These are phyloP conservation scores for Bombyx mandarina DNA, from an alignment of 1,140 invertebrate genomes.

Conservation along the genomic window DNA sequence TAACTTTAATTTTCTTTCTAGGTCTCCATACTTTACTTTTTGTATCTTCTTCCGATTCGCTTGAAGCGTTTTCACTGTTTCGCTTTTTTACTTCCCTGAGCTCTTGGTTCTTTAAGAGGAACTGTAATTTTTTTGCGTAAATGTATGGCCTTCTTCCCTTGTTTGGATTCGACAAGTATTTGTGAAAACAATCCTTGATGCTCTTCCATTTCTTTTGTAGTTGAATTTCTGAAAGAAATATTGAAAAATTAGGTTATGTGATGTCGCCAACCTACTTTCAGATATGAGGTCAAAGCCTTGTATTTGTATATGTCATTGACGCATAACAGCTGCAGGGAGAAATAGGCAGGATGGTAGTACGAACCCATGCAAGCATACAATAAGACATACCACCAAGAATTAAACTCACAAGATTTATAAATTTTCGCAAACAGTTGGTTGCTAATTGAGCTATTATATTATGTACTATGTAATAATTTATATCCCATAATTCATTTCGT, in stretches of 20 bases:
- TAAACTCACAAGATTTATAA: no score
- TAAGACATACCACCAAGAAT: no score
- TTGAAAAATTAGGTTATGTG: neutral
- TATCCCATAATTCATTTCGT: no score
- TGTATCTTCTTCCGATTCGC: slow-evolving; percentile 35
- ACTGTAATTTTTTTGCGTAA: slow-evolving; percentile 46
- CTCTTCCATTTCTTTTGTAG: slow-evolving; percentile 65
- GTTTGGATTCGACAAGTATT: slow-evolving; percentile 43
- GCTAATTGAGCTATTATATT: no score
- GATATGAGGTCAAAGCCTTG: no score
- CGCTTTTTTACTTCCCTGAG: slow-evolving; percentile 8
- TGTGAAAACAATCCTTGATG: slow-evolving; percentile 54
- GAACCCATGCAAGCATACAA: no score
- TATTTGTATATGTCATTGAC: no score
- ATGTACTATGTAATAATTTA: no score
- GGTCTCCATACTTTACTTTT: slow-evolving; percentile 34
- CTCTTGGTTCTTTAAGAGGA: slow-evolving; percentile 38
- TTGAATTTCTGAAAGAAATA: slow-evolving; percentile 50
- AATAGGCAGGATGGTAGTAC: no score
- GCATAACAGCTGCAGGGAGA: no score
- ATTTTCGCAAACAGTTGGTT: no score
- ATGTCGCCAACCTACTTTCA: no score
- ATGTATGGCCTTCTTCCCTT: slow-evolving; percentile 46
- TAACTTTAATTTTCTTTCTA: slow-evolving; percentile 34
- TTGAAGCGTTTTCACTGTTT: slow-evolving; percentile 12